These are phyloP conservation scores for Taeniopygia guttata DNA, from an alignment of 2,797 vertebrate genomes.

Conservation along the genomic window DNA sequence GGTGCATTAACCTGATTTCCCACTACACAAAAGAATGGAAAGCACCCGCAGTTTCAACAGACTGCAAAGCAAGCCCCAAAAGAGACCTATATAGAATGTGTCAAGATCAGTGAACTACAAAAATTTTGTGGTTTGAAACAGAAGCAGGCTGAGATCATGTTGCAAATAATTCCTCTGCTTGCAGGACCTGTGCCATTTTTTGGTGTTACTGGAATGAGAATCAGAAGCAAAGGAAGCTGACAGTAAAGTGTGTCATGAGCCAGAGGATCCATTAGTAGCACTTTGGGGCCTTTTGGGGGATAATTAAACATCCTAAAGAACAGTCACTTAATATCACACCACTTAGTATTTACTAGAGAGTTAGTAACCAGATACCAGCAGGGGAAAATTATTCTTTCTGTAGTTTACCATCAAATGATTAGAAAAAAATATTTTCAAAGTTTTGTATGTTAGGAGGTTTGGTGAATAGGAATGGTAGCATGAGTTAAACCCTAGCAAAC, in stretches of 20 bases:
- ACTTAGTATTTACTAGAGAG: constrained; percentile 1
- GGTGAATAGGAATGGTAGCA: neutral
- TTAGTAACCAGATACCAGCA: neutral
- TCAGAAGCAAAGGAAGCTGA: neutral
- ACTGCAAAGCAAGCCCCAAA: neutral
- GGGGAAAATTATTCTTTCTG: neutral
- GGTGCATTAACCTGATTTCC: neutral
- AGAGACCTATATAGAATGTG: neutral
- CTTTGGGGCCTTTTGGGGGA: neutral
- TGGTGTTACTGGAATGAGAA: constrained; percentile 8
- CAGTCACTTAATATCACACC: constrained; percentile 21
- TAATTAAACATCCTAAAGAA: constrained; percentile 47
- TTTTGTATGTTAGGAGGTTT: neutral
- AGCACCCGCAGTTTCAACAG: accelerated
- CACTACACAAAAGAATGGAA: neutral
- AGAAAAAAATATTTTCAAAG: neutral
- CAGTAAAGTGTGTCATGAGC: neutral
- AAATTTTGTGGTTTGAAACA: neutral
- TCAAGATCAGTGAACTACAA: neutral
- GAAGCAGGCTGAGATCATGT: neutral
- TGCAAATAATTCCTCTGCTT: neutral
- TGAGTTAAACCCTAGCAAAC: neutral
- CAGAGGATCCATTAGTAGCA: constrained; percentile 46
- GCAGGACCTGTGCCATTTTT: neutral
- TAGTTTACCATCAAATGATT: neutral